Evolutionary conservation across 2,797 vertebrate species (phyloP).

Genomic region (Lacerta viridis): DNA sequence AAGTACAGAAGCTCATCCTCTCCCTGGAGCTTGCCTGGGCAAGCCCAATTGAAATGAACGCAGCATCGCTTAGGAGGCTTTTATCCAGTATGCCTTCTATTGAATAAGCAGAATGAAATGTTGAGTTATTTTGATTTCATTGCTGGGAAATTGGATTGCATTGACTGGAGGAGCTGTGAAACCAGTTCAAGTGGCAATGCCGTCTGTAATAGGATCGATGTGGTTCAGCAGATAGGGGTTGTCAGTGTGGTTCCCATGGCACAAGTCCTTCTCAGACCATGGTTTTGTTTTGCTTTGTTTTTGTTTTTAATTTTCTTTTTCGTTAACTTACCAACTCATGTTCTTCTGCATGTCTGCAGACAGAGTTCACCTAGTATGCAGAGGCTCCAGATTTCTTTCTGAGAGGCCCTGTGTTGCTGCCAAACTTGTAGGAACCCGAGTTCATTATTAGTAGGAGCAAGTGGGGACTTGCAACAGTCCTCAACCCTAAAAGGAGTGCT

Average conservation of each 20-base stretch:
- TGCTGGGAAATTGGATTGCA: not conserved
- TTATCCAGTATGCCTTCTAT: not conserved
- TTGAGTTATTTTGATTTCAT: not conserved
- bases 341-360: not conserved
- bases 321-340: not conserved
- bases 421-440: not conserved
- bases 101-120: not conserved
- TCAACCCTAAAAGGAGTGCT: not conserved
- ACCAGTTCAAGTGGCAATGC: too few species aligned
- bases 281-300: not conserved
- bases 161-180: too few species aligned
- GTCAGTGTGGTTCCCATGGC: too few species aligned
- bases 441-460: not conserved
- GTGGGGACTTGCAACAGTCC: not conserved
- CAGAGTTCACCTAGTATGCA: not conserved
- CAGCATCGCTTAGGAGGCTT: not conserved
- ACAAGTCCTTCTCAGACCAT: not conserved
- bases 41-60: conserved; percentile 3
- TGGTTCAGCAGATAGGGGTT: too few species aligned
- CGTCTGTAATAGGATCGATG: too few species aligned
- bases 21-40: conserved; percentile 15
- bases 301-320: not conserved
- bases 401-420: not conserved
- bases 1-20: not conserved
- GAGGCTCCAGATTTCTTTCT: not conserved